Evolutionary conservation across 2,797 vertebrate genomes (phyloP), one percentile per base, ranked within the genome.

Genomic region (Halcyon chelicuti): DNA sequence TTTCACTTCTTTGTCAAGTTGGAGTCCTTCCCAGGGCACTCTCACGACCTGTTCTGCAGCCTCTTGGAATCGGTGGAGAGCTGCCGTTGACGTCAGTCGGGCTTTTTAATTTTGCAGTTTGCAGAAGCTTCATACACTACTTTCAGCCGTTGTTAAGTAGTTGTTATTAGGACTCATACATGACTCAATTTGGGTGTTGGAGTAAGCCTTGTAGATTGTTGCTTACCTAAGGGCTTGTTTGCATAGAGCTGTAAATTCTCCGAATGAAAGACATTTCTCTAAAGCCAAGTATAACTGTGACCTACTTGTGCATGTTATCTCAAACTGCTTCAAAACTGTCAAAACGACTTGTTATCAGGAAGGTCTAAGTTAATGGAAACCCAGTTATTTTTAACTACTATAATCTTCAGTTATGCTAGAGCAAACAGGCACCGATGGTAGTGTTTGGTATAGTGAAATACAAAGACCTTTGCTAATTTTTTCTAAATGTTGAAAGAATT

Each of bases 231-330:
- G 96, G 95, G 95, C 94, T 92, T 95, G 88, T 93, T 95, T 93
- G 91, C 77, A 82, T 79, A 96, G 88, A 95, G 88, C 93, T 96
- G 94, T 95, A 95, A 95, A 90, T 95, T 94, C 76, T 78, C 83
- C 77, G 91, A 82, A 94, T 95, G 91, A 97, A 96, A 97, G 94
- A 80, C 63, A 13, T 91, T 97, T 94, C 94, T 95, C 86, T 96
- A 93, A 94, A 95, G 91, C 94, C 80, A 86, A 95, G 77, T 95
- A 82, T 79, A 94, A 82, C 93, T 72, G 71, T 96, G 95, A 96
- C 90, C 91, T 97, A 95, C 94, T 97, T 96, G 95, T 93, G 91
- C 95, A 96, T 90, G 88, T 96, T 97, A 95, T 96, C 94, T 95
- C 94, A 68, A 61, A 92, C 80, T 93, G 94, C 91, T 95, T 96